Base-by-base conservation (phyloP, 2,113 vertebrate genomes). In the Brachionichthys hirsutus region DNA sequence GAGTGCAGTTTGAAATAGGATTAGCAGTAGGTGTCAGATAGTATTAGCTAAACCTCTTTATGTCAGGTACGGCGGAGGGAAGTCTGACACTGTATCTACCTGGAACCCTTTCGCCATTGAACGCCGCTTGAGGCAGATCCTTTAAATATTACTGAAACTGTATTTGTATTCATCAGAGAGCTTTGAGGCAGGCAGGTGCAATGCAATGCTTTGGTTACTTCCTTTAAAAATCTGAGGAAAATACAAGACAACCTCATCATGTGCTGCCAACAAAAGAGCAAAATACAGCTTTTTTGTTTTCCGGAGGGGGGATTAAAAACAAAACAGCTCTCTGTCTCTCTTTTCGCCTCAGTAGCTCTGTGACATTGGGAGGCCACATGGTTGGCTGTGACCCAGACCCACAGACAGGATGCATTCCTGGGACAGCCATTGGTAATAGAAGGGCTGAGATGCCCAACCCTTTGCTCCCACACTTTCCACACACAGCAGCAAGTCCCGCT, bases 321-420 rank as follows among this genome's bases (percentile, higher is more conserved):
- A 2, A 17, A 59, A 50, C 71, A 73, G 70, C 49, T 20, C 73
- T 59, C 16, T 11, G 8, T 67, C 70, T 56, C 40, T 54, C 67
- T 48, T 70, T 75, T 57, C 36, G 43, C 71, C 58, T 73, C 40
- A 22, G 73, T 46, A 67, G 59, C 72, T 77, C 41, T 43, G 83
- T 81, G 87, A 88, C 84, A 78, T 78, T 83, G 76, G 72, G 83
- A 86, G 68, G 75, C 86, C 80, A 86, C 86, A 86, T 81, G 84
- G 65, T 81, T 89, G 87, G 88, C 87, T 56, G 67, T 9, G 44
- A 70, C 81, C 81, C 86, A 85, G 77, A 65, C 77, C 76, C 75
- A 73, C 54, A 68, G 84, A 87, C 78, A 63, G 78, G 78, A 76
- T 67, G 55, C 85, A 88, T 90, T 91, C 82, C 68, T 87, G 69